Conservation (phyloP, 2,797 vertebrate genomes). For the Synanceia verrucosa region DNA sequence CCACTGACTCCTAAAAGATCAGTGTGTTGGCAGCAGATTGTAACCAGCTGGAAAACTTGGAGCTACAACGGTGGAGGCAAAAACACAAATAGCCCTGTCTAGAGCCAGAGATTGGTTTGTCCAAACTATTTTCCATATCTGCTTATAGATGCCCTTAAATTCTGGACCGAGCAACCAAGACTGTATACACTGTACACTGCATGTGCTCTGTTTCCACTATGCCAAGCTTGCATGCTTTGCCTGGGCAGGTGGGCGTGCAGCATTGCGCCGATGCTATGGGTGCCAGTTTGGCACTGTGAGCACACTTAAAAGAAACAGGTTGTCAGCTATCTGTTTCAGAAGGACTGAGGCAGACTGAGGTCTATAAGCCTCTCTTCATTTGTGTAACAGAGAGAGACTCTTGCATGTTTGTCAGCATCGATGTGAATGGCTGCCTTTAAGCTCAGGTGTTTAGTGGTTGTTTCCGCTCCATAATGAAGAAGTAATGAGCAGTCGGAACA, state of each 20-base stretch:
- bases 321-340: conserved; percentile 23
- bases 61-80: no score
- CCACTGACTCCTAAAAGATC: no score
- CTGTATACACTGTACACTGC: no score
- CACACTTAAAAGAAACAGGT: conserved; percentile 20
- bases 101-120: no score
- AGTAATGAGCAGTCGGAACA: conserved; percentile 68
- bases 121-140: no score
- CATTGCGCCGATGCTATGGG: not conserved
- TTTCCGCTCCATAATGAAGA: conserved; percentile 65
- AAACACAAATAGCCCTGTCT: no score
- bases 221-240: not conserved
- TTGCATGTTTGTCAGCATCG: not conserved
- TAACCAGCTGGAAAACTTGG: no score
- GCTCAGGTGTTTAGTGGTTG: conserved; percentile 52
- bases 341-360: conserved; percentile 20
- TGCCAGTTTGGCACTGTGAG: conserved; percentile 16
- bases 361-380: conserved; percentile 42
- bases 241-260: not conserved
- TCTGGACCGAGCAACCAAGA: no score
- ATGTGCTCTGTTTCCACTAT: not conserved
- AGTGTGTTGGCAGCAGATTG: no score
- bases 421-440: conserved; percentile 23
- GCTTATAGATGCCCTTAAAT: no score
- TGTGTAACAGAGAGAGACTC: conserved; percentile 18